Base-by-base conservation (phyloP, 2,888 invertebrate species). In the Thymelicus acteon region DNA sequence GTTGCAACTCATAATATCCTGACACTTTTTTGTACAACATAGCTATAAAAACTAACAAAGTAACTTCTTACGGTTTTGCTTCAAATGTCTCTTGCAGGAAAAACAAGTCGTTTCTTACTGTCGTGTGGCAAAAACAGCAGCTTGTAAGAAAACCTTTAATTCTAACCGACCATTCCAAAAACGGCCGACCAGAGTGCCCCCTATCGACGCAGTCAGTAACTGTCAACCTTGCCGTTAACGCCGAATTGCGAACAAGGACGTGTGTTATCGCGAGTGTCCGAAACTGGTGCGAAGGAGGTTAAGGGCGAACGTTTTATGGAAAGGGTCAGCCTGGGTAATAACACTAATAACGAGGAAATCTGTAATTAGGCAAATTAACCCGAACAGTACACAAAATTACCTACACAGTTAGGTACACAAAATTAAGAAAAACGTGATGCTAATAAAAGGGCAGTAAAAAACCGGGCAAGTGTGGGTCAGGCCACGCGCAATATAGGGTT, bases 231-330 rank as follows among this genome's bases (percentile, higher is more conserved):
- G 54, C 65, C 39, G 49, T n/a, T 44, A 37, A 6, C 7, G 39
- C 39, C 52, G 44, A 65, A 65, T 52, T 44, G 44, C 65, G 65
- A 57, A 44, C 65, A 44, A 65, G 65, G 65, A 24, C 65, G 65
- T 0, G 10, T 13, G 54, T 65, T 65, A 64, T 64, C 54, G 44
- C 24, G 15, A 64, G 52, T 65, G 64, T 12, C 54, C 54, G 7
- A 57, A 49, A 44, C 24, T 65, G 12, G 49, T 24, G 54, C 8
- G 7, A 54, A 65, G 54, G 24, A 57, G 65, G 65, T 65, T 40
- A 65, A 65, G 65, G 54, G 54, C 54, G 24, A 10, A 12, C 7
- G 19, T 39, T 37, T 57, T 58, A 58, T n/a, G 58, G 24, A 57
- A 44, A 57, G 40, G 44, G 40, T 24, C 24, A 24, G 6, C 24